Evolutionary conservation across 2,888 invertebrate genomes (phyloP).

Genomic region (Caenorhabditis zanzibari): DNA sequence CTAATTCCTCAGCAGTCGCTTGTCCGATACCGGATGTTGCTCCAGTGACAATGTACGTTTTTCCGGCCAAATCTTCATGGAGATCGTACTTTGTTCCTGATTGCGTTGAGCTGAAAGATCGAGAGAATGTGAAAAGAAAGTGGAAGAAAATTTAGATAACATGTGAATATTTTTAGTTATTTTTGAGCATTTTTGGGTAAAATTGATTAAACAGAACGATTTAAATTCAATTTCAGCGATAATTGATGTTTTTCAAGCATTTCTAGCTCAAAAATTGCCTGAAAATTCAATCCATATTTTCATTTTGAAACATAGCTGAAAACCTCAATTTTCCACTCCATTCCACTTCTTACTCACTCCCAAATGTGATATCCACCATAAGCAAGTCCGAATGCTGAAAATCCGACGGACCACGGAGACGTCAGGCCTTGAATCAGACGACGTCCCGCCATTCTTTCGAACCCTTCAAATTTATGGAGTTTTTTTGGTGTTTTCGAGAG

Average conservation of each 20-base stretch:
- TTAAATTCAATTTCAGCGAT: too few species aligned
- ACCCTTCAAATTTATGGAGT: background rate
- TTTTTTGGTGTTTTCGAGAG: too few species aligned
- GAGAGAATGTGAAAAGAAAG: too few species aligned
- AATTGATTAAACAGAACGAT: background rate
- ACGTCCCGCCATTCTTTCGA: slow-evolving; percentile 67
- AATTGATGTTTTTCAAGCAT: background rate
- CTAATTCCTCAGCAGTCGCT: slow-evolving; percentile 78
- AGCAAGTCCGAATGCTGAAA: slow-evolving; percentile 78
- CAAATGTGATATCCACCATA: slow-evolving; percentile 81
- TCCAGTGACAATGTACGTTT: slow-evolving; percentile 83
- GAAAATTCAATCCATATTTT: too few species aligned
- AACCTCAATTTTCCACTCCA: background rate
- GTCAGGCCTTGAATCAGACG: slow-evolving; percentile 76
- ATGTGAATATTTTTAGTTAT: too few species aligned
- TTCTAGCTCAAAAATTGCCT: background rate
- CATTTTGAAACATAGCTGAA: background rate
- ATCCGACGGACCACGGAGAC: slow-evolving; percentile 79
- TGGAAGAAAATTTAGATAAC: background rate
- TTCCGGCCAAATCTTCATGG: slow-evolving; percentile 79
- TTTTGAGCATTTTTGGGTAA: background rate
- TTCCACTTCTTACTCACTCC: slow-evolving; percentile 72
- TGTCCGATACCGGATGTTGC: slow-evolving; percentile 81
- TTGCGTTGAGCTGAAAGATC: slow-evolving; percentile 77
- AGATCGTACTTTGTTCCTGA: slow-evolving; percentile 80